phyloP scores from a whole-genome alignment of 2,113 vertebrate genomes.

The Spilogale gracilis region DNA sequence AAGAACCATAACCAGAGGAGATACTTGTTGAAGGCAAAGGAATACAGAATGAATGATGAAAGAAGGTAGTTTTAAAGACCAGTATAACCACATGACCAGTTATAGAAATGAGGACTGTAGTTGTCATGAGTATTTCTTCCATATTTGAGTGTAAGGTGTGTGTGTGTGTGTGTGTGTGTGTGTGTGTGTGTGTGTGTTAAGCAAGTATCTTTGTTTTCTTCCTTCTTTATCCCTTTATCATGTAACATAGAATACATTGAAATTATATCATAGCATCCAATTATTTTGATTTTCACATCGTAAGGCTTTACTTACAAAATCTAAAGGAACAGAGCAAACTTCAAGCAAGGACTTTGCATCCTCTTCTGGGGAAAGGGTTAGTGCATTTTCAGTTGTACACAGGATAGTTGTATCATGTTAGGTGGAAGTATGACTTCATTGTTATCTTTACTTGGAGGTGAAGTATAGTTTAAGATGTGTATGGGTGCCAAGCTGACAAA shows the following conservation, averaged over 20 bases:
- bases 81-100: background rate
- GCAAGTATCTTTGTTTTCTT: background rate
- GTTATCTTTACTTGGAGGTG: background rate
- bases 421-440: background rate
- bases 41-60: background rate
- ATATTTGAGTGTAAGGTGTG: background rate
- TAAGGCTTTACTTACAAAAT: background rate
- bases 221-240: background rate
- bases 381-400: background rate
- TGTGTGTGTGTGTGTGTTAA: background rate
- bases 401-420: background rate
- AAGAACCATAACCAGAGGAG: background rate
- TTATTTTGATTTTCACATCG: background rate
- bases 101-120: background rate
- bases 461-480: background rate
- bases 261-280: background rate
- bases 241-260: background rate
- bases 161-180: background rate
- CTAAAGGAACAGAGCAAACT: background rate
- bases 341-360: background rate
- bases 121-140: background rate
- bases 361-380: background rate
- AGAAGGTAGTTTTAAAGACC: background rate
- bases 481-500: background rate
- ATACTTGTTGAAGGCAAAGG: background rate